These are phyloP conservation scores for Perca schrenkii DNA, from an alignment of 2,113 vertebrate species.

Conservation along the genomic window DNA sequence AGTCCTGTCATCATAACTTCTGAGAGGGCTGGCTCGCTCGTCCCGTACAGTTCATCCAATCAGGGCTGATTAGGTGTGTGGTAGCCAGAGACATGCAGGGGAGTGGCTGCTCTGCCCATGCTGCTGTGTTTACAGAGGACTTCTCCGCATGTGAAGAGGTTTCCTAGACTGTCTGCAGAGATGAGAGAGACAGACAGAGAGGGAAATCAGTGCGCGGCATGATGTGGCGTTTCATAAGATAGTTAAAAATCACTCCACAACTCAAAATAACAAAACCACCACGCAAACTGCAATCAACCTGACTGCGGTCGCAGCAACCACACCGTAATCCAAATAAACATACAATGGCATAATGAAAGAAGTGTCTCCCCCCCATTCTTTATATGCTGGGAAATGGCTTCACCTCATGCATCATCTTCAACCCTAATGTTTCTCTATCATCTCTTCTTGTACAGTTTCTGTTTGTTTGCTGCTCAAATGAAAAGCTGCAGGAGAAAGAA, in stretches of 20 bases:
- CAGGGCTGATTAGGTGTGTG: slow-evolving; percentile 73
- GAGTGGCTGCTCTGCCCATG: slow-evolving; percentile 40
- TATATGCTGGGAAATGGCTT: slow-evolving; percentile 35
- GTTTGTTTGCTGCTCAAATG: slow-evolving; percentile 19
- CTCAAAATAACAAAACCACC: slow-evolving; percentile 73
- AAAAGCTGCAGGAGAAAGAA: neutral
- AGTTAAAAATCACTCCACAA: slow-evolving; percentile 75
- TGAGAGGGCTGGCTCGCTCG: slow-evolving; percentile 42
- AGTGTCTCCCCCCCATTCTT: slow-evolving; percentile 3
- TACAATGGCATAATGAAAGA: slow-evolving; percentile 69
- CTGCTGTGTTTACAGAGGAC: slow-evolving; percentile 49
- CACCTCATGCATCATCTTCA: slow-evolving; percentile 43
- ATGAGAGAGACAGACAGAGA: slow-evolving; percentile 12
- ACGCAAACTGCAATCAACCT: slow-evolving; percentile 68
- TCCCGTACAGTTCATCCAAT: slow-evolving; percentile 65
- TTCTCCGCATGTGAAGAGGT: slow-evolving; percentile 47
- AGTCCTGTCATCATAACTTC: slow-evolving; percentile 59
- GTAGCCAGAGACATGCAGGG: slow-evolving; percentile 44
- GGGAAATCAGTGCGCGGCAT: slow-evolving; percentile 14
- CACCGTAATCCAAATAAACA: slow-evolving; percentile 68
- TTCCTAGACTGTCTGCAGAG: slow-evolving; percentile 14
- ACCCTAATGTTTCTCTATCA: neutral
- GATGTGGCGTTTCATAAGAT: slow-evolving; percentile 59
- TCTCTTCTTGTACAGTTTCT: slow-evolving; percentile 20
- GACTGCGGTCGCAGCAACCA: slow-evolving; percentile 48